Evolutionary conservation across 30 jellyfish, hydroid and myxozoan genomes (phyloP).

Genomic region (Hydractinia echinata): DNA sequence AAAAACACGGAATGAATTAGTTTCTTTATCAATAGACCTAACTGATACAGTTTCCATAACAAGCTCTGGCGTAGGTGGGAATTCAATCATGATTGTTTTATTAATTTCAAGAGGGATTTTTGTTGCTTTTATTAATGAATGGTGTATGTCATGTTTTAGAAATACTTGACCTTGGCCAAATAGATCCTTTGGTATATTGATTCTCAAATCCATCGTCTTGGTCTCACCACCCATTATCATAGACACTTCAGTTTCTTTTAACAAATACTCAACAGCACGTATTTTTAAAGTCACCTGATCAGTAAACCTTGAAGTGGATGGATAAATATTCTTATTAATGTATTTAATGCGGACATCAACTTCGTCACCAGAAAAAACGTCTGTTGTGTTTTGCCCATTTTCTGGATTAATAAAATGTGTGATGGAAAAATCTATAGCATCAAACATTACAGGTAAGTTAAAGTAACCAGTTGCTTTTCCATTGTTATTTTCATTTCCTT

Average conservation of each 20-base stretch:
- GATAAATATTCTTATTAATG: neutral
- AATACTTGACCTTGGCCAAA: neutral
- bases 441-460: neutral
- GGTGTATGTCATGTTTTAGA: conserved; percentile 5
- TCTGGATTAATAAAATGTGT: neutral
- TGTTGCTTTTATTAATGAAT: neutral
- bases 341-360: neutral
- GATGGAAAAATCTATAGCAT: neutral
- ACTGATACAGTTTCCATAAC: neutral
- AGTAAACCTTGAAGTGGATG: neutral
- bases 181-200: neutral
- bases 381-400: neutral
- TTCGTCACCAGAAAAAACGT: neutral
- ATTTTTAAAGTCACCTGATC: neutral
- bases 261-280: neutral
- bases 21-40: neutral
- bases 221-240: neutral
- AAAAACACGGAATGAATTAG: neutral
- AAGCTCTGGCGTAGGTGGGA: conserved; percentile 16
- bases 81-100: neutral
- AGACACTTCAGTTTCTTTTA: neutral
- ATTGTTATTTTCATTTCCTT: neutral
- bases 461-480: neutral
- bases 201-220: neutral
- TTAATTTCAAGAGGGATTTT: neutral